Base-by-base conservation (phyloP, 35 echinoderm and acorn worm genomes). In the Acanthaster planci region DNA sequence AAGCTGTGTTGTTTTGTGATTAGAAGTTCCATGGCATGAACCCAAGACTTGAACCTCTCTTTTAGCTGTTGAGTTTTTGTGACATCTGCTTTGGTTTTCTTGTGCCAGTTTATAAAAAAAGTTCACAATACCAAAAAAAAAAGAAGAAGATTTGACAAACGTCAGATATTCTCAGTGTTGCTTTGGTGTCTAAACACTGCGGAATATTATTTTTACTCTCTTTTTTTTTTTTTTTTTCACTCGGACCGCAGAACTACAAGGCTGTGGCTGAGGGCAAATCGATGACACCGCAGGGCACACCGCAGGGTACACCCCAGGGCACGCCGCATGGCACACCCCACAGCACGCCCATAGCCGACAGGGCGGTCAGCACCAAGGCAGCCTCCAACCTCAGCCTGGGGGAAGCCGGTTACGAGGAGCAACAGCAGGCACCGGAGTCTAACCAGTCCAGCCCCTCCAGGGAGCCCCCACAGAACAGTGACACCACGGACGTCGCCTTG, bases 241-340 rank as follows among this genome's bases (percentile, higher is more conserved):
- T 30, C 52, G 4, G 4, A 72, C 26, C 39, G 36, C 80, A 95
- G 93, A 82, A 87, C 56, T 95, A 84, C 75, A 84, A 82, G 76
- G 89, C 86, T 18, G 82, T 85, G 36, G 93, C 93, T 39, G 93
- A 95, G 50, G 93, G 88, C 0, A 94, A 90, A 80, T 40, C 84
- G 42, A 16, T 42, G n/a, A 59, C 67, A n/a, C 81, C 29, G 4
- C 67, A 78, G 50, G 55, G 26, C 47, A 76, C 86, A 29, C 84
- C 60, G 18, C 77, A 76, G n/a, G 58, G 38, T 37, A 84, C 76
- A 79, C 82, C 86, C 76, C 60, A 86, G 59, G 56, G 30, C 68
- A 82, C 85, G 40, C 84, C 79, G 10, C 55, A 78, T 55, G 82
- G 67, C 59, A 68, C 82, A 52, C 76, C 76, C 7, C 89, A 91